Evolutionary conservation across 2,888 invertebrate species (phyloP), one percentile per base, ranked within the genome.

Genomic region (Alloscopus bannaensis): DNA sequence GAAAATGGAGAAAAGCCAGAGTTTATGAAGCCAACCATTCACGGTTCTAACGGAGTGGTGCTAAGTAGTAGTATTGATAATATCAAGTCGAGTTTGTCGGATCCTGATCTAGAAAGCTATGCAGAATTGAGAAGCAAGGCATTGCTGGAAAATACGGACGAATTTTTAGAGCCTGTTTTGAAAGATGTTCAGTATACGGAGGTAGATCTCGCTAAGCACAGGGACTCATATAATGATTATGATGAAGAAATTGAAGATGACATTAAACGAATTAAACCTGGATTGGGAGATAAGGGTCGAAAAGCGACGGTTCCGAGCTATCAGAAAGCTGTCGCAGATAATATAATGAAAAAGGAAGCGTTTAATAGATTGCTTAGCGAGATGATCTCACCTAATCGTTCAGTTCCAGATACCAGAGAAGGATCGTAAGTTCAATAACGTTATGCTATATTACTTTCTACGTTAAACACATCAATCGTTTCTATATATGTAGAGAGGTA

Each of bases 351-450:
- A 86, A 93, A 93, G 87, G 93, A 95, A 84, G 97, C 97, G 0
- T 92, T 98, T 83, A 98, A 98, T 88, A 93, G 95, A 77, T 91
- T 95, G 85, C 90, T 97, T 6, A 97, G 96, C 88, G 95, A 97
- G 87, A 92, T 94, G 87, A 93, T 98, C 87, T 92, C 96, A 0
- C 92, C 96, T 86, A 94, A 95, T 88, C 90, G 98, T 85, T 93
- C 93, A 83, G 88, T 96, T 40, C 91, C 91, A 87, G 95, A 92
- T 90, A 88, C 90, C 87, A 87, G 92, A 80, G 88, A 89, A 84
- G 82, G 87, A 60, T 85, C 87, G 90, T 90, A 88, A 87, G 88
- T 87, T 62, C 22, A n/a, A 26, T 45, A 6, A 18, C 45, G 18
- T 45, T 45, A n/a, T 45, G n/a, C 3, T 45, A 45, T n/a, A 45